Evolutionary conservation across 2,113 vertebrate species (phyloP), one percentile per base, ranked within the genome.

Genomic region (Dolichallabes microphthalmus): DNA sequence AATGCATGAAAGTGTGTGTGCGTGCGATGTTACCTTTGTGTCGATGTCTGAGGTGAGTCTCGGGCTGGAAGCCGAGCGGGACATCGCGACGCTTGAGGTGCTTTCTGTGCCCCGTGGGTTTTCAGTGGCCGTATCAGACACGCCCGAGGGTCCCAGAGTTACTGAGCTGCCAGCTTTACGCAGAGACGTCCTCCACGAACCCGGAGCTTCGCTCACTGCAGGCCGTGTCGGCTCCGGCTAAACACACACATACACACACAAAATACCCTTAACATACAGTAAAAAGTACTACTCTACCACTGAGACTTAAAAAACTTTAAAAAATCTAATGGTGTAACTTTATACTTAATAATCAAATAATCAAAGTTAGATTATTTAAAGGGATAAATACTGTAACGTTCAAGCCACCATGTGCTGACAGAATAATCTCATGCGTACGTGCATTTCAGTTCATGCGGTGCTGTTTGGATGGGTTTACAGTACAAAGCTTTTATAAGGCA

Each of bases 31-130:
- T 89, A 95, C 95, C 94, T 94, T 95, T 58, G 89, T 79, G 76
- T 95, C 94, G 0, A 91, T 80, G 55, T 94, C 94, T 0, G 94
- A 92, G 92, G 93, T 96, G 76, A 96, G 94, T 80, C 92, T 93
- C 45, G 95, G 95, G 82, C 95, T 95, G 76, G 95, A 95, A 27
- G 94, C 95, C 0, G 94, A 95, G 87, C 95, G 94, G 58, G 91
- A 92, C 93, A 96, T 94, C 60, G 93, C 92, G 13, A 95, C 93
- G 71, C 93, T 92, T 19, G 91, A 87, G 17, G 75, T 87, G 0
- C 87, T 86, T 19, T 93, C 93, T 12, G 89, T 27, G 30, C 80
- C 86, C 73, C 87, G 91, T 86, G 87, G 89, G 76, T 91, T 57
- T 85, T 95, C 94, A 63, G 88, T 90, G 85, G 75, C 87, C 77